Evolutionary conservation across 2,888 invertebrate species (phyloP).

Genomic region (Mechanitis mazaeus): DNA sequence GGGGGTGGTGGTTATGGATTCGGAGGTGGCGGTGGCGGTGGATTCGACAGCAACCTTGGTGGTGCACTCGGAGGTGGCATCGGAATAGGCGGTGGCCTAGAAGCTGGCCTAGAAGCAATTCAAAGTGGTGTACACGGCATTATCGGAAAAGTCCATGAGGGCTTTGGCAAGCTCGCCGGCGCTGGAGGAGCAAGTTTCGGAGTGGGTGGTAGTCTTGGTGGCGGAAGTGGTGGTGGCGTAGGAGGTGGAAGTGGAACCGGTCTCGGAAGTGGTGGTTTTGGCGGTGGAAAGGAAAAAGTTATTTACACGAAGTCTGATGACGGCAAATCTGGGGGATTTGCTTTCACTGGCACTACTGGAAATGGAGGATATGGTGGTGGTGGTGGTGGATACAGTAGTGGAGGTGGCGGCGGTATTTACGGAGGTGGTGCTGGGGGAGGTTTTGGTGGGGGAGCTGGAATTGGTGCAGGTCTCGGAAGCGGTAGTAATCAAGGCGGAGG

Average conservation of each 20-base stretch:
- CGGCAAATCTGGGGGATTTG: conserved; percentile 39
- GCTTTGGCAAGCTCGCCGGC: conserved; percentile 30
- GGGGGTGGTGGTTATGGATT: conserved; percentile 34
- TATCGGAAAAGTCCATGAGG: conserved; percentile 47
- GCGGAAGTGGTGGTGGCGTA: conserved; percentile 31
- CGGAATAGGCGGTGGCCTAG: conserved; percentile 33
- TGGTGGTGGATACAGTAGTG: conserved; percentile 39
- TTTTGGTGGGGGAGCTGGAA: conserved; percentile 30
- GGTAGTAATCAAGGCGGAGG: conserved; percentile 42
- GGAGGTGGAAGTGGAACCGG: conserved; percentile 40
- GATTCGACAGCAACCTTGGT: conserved; percentile 22
- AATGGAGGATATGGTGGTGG: conserved; percentile 32
- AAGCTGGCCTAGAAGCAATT: conserved; percentile 43
- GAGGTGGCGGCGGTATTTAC: conserved; percentile 35
- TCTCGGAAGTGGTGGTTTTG: conserved; percentile 39
- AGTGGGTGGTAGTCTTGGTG: not conserved
- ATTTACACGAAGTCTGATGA: conserved; percentile 38
- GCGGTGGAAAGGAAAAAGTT: conserved; percentile 39
- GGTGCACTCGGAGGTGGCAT: conserved; percentile 32
- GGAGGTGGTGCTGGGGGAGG: conserved; percentile 33
- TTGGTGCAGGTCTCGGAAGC: conserved; percentile 41
- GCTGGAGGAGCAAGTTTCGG: conserved; percentile 1
- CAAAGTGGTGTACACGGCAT: conserved; percentile 48
- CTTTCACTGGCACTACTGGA: conserved; percentile 38
- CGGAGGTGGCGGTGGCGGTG: too few relatives aligned